Evolutionary conservation across 1,140 invertebrate genomes (phyloP).

Genomic region (Steinernema feltiae): DNA sequence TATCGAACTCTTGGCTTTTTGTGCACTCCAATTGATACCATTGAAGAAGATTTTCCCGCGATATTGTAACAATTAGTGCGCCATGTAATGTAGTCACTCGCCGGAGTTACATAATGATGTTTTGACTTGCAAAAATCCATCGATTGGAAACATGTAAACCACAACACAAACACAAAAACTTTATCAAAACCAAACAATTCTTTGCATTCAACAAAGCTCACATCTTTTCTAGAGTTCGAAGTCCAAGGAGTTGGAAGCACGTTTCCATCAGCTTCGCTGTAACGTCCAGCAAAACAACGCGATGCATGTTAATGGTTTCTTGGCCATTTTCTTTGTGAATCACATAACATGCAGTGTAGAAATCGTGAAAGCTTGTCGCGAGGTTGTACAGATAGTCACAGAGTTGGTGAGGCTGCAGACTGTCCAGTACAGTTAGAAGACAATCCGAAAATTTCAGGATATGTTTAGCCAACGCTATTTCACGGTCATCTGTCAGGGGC

Average conservation of each 20-base stretch:
- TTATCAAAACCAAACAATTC: constrained; percentile 10
- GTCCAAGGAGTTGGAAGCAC: constrained; percentile 81
- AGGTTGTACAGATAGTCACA: constrained; percentile 96
- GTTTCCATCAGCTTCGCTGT: constrained; percentile 79
- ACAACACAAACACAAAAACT: constrained; percentile 15
- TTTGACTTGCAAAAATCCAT: no score
- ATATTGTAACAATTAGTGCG: no score
- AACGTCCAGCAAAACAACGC: constrained; percentile 83
- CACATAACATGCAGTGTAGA: constrained; percentile 96
- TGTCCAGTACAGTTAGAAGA: constrained; percentile 73
- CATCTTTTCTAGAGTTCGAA: constrained; percentile 86
- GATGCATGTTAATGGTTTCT: constrained; percentile 74
- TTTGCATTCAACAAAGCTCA: constrained; percentile 58
- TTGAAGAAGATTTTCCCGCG: no score
- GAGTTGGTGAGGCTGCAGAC: constrained; percentile 76
- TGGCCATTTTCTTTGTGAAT: constrained; percentile 74
- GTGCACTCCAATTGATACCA: no score
- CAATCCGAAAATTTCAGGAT: constrained; percentile 67
- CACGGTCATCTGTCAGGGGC: constrained; percentile 77
- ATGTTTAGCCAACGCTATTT: constrained; percentile 86
- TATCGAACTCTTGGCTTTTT: no score
- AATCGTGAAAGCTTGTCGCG: constrained; percentile 83
- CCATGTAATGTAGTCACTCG: no score
- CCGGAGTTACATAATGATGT: no score
- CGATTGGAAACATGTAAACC: not conserved